phyloP scores from a whole-genome alignment of 2,797 vertebrate genomes.

The Coccyzus lansbergi region DNA sequence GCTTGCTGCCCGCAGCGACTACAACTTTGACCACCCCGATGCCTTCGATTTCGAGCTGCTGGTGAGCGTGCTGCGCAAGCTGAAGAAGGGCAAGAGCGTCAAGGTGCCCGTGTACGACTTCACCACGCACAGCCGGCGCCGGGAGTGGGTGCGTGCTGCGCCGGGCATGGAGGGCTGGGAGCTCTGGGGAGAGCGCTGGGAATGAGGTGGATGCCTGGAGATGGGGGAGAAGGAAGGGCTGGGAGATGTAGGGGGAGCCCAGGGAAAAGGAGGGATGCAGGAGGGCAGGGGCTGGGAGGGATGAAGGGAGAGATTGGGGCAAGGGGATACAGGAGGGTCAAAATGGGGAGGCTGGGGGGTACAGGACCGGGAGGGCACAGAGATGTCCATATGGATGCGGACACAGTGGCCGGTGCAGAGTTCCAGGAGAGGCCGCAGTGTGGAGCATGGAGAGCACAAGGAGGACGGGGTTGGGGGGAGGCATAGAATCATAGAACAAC shows the following conservation, averaged over 20 bases:
- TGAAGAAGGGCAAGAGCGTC: conserved; percentile 92
- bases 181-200: neutral
- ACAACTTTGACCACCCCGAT: conserved; percentile 91
- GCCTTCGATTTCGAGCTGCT: conserved; percentile 92
- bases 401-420: fast-evolving
- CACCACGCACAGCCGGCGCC: conserved; percentile 85
- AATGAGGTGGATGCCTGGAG: no score
- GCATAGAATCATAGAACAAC: no score
- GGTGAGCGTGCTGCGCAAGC: conserved; percentile 83
- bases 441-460: neutral
- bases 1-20: conserved; percentile 84
- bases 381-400: fast-evolving
- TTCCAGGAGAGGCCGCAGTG: no score
- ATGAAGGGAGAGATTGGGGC: no score
- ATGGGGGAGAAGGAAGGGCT: no score
- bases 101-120: conserved; percentile 92
- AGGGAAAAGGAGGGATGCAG: no score
- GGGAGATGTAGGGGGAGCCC: no score
- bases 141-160: conserved; percentile 84
- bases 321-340: fast-evolving
- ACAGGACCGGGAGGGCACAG: neutral
- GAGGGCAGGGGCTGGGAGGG: no score
- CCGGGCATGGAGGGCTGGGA: no score
- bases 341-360: fast-evolving
- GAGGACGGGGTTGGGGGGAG: fast-evolving